Evolutionary conservation across 2,888 invertebrate species (phyloP), one percentile per base, ranked within the genome.

Genomic region (Drosophila algonquin): DNA sequence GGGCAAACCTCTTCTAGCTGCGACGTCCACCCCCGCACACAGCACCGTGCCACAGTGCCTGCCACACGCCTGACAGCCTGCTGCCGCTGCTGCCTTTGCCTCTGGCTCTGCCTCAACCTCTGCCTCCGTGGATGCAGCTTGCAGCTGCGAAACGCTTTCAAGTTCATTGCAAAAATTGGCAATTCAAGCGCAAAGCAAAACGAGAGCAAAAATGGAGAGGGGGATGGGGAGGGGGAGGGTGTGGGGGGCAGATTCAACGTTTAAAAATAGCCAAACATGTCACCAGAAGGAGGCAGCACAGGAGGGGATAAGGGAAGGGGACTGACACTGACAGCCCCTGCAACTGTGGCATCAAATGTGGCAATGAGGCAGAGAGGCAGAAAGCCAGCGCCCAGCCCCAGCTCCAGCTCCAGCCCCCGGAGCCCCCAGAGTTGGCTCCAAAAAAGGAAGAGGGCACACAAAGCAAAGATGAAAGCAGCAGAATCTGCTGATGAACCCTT

Each of bases 221-320:
- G 21, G 21, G 3, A 21, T 2, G 21, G 21, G 21, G 21, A 21
- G 3, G 21, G 21, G 21, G 21, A 2, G 21, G 21, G 21, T 1
- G 2, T 21, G 21, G 1, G 21, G 21, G 21, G 21, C 76, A 78
- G 73, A 70, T 78, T 69, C 70, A 27, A 63, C 73, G 67, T 85
- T 82, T 87, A 87, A 79, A 87, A 87, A 87, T 87, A 87, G 87
- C 80, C 68, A 58, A 40, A 72, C 78, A 80, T 83, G 84, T 86
- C 87, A 81, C 76, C 81, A 70, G 65, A 73, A 24, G 24, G 71
- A 27, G 27, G 27, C 27, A 7, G 1, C 27, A 1, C 0, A 27
- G 27, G 46, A 69, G 45, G 62, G 72, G n/a, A n/a, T n/a, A n/a
- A n/a, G 44, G 59, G 73, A 59, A 63, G 72, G 44, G 57, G 73